These are phyloP conservation scores for Alethe castanea DNA, from an alignment of 2,113 vertebrate species.

Conservation along the genomic window DNA sequence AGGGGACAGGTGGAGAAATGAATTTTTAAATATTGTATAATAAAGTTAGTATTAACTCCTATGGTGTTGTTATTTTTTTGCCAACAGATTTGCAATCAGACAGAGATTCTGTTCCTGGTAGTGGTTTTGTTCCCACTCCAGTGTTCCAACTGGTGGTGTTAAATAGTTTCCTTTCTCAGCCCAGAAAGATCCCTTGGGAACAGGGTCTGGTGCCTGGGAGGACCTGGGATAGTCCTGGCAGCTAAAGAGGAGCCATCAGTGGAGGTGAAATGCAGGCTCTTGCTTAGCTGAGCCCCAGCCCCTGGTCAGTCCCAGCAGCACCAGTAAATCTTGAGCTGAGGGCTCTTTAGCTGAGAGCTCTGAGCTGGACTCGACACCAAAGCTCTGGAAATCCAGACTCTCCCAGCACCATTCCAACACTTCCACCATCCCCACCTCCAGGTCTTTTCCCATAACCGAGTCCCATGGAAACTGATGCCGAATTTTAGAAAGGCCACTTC, in stretches of 20 bases:
- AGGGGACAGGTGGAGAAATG: slow-evolving; percentile 21
- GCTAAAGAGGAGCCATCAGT: neutral
- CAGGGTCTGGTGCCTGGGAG: neutral
- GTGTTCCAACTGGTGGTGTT: neutral
- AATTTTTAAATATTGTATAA: slow-evolving; percentile 51
- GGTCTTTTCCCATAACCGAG: rapidly evolving
- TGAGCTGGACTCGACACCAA: neutral
- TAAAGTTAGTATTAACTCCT: slow-evolving; percentile 54
- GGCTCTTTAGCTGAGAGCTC: neutral
- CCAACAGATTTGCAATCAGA: neutral
- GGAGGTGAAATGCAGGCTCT: neutral
- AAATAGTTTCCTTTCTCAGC: neutral
- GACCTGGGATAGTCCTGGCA: neutral
- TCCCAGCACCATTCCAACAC: neutral
- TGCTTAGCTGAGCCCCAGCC: neutral
- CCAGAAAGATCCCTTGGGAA: neutral
- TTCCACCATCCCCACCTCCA: rapidly evolving
- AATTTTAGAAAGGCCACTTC: neutral
- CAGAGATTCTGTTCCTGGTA: neutral
- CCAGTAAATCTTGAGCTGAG: neutral
- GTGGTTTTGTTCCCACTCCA: neutral
- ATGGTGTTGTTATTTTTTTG: neutral
- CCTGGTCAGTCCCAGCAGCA: neutral
- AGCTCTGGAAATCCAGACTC: neutral
- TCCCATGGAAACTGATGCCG: neutral